Evolutionary conservation across 2,888 invertebrate species (phyloP).

Genomic region (Diploptera punctata): DNA sequence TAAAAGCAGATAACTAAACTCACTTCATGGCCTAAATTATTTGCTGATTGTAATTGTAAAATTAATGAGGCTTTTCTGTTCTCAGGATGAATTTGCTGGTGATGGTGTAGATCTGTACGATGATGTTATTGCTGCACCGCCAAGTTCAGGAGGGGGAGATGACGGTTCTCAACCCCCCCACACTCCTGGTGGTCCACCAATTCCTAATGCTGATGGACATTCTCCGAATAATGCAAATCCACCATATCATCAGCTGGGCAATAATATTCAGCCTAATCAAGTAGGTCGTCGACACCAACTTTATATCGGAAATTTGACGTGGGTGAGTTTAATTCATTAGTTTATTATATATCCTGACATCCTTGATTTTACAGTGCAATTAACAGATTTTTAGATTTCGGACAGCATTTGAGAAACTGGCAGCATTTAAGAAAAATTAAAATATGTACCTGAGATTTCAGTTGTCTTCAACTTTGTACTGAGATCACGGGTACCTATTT

Average conservation of each 20-base stretch:
- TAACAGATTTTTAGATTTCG: too few relatives aligned
- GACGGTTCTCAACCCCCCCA: constrained; percentile 67
- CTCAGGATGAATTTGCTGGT: constrained; percentile 80
- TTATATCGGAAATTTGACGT: constrained; percentile 98
- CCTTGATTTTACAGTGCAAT: too few relatives aligned
- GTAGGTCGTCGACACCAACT: constrained; percentile 84
- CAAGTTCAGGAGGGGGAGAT: constrained; percentile 59
- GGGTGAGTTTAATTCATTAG: constrained; percentile 69
- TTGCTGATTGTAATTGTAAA: too few relatives aligned
- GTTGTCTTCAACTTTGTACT: too few relatives aligned
- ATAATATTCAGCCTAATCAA: constrained; percentile 71
- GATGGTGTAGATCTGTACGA: constrained; percentile 94
- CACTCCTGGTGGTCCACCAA: constrained; percentile 58
- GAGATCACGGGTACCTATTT: too few relatives aligned
- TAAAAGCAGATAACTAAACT: too few relatives aligned
- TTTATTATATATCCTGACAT: too few relatives aligned
- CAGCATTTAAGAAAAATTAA: too few relatives aligned
- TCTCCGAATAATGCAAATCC: constrained; percentile 67
- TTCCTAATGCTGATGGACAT: constrained; percentile 47
- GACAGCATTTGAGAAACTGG: too few relatives aligned
- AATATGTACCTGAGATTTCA: too few relatives aligned
- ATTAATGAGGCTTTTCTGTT: too few relatives aligned
- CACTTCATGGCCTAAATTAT: too few relatives aligned
- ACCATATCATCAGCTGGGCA: constrained; percentile 71
- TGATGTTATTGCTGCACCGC: constrained; percentile 88